These are phyloP conservation scores for Mesoligia furuncula DNA, from an alignment of 2,888 invertebrate genomes.

Conservation along the genomic window DNA sequence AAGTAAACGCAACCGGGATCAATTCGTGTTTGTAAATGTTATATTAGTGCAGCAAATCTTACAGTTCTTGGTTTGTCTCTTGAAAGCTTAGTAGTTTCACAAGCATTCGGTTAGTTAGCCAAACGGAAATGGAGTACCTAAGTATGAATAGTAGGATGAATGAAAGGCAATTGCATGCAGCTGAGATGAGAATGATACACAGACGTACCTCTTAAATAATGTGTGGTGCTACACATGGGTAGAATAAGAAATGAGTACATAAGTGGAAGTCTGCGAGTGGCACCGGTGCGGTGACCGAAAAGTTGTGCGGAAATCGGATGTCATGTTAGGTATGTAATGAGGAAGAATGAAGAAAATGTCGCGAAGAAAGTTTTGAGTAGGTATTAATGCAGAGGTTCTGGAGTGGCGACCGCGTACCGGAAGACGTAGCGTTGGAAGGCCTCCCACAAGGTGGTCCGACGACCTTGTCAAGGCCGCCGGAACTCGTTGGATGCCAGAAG, in stretches of 20 bases:
- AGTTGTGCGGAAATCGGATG: neutral
- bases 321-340: neutral
- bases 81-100: conserved; percentile 22
- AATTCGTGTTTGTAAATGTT: neutral
- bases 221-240: neutral
- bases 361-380: neutral
- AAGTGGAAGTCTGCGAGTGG: neutral
- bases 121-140: neutral
- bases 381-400: no score
- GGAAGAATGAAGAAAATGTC: neutral
- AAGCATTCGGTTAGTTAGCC: neutral
- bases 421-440: no score
- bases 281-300: neutral
- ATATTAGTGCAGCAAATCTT: neutral
- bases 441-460: no score
- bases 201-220: neutral
- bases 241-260: neutral
- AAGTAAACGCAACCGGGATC: neutral
- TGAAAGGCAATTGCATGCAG: neutral
- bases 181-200: neutral
- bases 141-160: neutral
- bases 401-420: no score
- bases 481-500: no score
- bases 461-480: no score
- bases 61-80: conserved; percentile 1